Evolutionary conservation across 2,888 invertebrate species (phyloP), one percentile per base, ranked within the genome.

Genomic region (Adelognathus sp.): DNA sequence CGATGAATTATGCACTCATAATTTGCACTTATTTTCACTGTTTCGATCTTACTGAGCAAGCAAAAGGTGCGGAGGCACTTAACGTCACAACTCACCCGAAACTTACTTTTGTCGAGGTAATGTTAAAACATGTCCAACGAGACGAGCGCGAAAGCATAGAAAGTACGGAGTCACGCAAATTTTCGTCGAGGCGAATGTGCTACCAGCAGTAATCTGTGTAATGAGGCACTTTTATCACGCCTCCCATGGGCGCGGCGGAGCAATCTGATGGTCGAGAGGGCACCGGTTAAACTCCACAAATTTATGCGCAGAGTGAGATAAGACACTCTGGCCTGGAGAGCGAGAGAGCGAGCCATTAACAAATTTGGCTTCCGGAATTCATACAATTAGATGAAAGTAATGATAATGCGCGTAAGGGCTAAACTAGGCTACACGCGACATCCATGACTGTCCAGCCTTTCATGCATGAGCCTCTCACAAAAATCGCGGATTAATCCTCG

Each of bases 161-260:
- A 66, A 39, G 27, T n/a, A n/a, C n/a, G n/a, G n/a, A 39, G 54
- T 52, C 50, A 52, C 14, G 36, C 36, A 50, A 3, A 31, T 24
- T 66, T 52, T 39, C 29, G 27, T 18, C 24, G 9, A 14, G 29
- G n/a, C 14, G 6, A 29, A 14, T 1, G 29, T 27, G 27, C 18
- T 18, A 11, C 67, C 39, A 31, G 16, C 54, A 41, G 39, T 39
- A 67, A 54, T 67, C 67, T 39, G 54, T 52, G 54, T 67, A 67
- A 67, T 67, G 67, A 67, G 54, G 41, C 67, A 39, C 39, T 67
- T 67, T 67, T 54, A 67, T 67, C 52, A 67, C 39, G 27, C 52
- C 52, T 67, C 41, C n/a, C 29, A 39, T 41, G 67, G 36, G 66
- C 44, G 39, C 52, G 16, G 67, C 18, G 18, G 36, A 39, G 41